These are phyloP conservation scores for Chironomus tepperi DNA, from an alignment of 1,140 invertebrate genomes.

Conservation along the genomic window DNA sequence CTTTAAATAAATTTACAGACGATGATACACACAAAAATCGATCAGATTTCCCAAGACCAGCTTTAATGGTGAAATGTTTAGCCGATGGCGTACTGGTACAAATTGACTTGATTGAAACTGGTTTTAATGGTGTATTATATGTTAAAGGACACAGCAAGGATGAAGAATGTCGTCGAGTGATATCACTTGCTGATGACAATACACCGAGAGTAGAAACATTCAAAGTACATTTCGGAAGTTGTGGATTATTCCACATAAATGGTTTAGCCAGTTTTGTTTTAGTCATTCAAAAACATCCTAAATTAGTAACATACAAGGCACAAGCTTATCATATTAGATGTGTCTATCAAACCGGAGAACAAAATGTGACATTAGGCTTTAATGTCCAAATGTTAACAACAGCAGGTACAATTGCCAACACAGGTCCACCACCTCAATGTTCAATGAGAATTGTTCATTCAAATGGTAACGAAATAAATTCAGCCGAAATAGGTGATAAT, in stretches of 20 bases:
- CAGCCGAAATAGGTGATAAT: constrained; percentile 87
- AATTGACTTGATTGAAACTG: constrained; percentile 65
- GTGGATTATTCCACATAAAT: constrained; percentile 83
- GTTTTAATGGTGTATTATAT: constrained; percentile 85
- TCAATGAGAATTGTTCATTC: constrained; percentile 84
- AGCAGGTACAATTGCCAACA: constrained; percentile 89
- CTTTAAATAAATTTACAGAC: constrained; percentile 30
- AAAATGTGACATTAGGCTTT: constrained; percentile 86
- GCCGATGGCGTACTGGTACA: constrained; percentile 86
- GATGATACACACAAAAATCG: constrained; percentile 42
- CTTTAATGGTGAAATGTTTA: constrained; percentile 79
- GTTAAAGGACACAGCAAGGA: constrained; percentile 92
- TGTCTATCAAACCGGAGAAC: constrained; percentile 87
- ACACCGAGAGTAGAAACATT: constrained; percentile 67
- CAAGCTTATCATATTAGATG: constrained; percentile 93
- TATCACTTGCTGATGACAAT: constrained; percentile 59
- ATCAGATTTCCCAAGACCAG: constrained; percentile 75
- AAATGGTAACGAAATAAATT: constrained; percentile 77
- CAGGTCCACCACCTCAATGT: constrained; percentile 86
- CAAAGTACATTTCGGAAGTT: constrained; percentile 84
- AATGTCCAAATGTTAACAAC: constrained; percentile 93
- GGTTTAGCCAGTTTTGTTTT: constrained; percentile 86
- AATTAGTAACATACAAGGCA: constrained; percentile 87
- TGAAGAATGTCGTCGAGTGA: constrained; percentile 72
- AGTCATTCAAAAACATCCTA: constrained; percentile 91